Conservation (phyloP, 1,140 invertebrate species). For the Littorina saxatilis region DNA sequence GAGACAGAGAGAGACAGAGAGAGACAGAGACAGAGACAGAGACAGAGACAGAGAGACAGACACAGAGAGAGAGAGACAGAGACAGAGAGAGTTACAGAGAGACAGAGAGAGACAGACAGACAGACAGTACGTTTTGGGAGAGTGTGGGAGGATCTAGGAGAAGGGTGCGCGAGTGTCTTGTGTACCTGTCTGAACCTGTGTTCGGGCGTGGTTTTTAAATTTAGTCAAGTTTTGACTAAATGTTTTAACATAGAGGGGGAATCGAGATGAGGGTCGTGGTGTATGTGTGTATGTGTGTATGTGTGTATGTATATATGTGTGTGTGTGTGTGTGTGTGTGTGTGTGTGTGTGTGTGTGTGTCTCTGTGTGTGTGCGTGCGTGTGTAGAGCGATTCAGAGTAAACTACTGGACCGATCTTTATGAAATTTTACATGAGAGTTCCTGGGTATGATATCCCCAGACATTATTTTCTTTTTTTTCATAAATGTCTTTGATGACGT, state of each 20-base stretch:
- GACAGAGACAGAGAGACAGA: background rate
- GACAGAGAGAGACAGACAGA: background rate
- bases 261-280: too few relatives aligned
- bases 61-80: background rate
- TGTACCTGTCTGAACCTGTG: too few relatives aligned
- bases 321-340: conserved; percentile 23
- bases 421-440: too few relatives aligned
- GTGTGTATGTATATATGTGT: conserved; percentile 18
- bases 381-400: too few relatives aligned
- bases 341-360: conserved; percentile 25
- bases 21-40: background rate
- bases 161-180: too few relatives aligned
- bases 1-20: conserved; percentile 2
- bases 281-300: conserved; percentile 20
- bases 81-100: background rate
- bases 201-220: background rate
- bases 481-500: too few relatives aligned
- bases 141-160: background rate
- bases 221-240: too few relatives aligned
- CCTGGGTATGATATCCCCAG: too few relatives aligned
- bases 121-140: background rate
- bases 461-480: too few relatives aligned
- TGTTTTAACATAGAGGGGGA: too few relatives aligned
- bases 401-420: too few relatives aligned
- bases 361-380: conserved; percentile 10